phyloP scores from a whole-genome alignment of 2,113 vertebrate genomes.

The Numenius arquata region DNA sequence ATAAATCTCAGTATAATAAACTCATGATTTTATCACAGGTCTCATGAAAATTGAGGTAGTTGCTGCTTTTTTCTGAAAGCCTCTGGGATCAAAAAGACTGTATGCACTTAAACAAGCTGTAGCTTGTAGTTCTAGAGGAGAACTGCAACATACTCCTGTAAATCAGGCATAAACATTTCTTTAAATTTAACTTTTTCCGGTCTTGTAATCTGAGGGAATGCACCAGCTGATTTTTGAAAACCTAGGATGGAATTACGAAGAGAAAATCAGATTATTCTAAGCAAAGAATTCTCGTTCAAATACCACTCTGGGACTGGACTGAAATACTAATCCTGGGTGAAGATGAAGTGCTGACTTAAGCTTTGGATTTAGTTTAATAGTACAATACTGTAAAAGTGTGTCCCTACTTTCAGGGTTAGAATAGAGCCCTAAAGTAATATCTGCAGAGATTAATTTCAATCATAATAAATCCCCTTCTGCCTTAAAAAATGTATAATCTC shows the following conservation, averaged over 20 bases:
- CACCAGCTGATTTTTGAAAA: background rate
- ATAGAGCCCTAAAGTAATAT: background rate
- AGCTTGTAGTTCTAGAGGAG: background rate
- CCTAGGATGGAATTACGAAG: background rate
- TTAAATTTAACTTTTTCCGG: background rate
- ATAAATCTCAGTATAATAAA: background rate
- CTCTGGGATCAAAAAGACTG: background rate
- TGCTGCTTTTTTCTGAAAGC: background rate
- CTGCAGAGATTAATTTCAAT: constrained; percentile 39
- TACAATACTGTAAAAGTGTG: background rate
- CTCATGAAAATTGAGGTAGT: background rate
- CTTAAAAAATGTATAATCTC: constrained; percentile 30
- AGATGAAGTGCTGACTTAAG: background rate
- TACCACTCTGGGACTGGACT: background rate
- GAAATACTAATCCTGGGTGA: constrained; percentile 20
- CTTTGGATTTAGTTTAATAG: constrained; percentile 1
- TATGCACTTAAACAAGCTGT: background rate
- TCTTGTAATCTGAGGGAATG: background rate
- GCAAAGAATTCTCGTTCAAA: background rate
- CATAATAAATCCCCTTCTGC: constrained; percentile 27
- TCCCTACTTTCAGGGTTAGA: background rate
- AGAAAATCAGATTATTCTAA: constrained; percentile 3
- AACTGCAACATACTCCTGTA: background rate
- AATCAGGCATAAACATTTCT: background rate
- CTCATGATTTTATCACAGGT: background rate